These are phyloP conservation scores for Mareca penelope DNA, from an alignment of 2,797 vertebrate genomes.

Conservation along the genomic window DNA sequence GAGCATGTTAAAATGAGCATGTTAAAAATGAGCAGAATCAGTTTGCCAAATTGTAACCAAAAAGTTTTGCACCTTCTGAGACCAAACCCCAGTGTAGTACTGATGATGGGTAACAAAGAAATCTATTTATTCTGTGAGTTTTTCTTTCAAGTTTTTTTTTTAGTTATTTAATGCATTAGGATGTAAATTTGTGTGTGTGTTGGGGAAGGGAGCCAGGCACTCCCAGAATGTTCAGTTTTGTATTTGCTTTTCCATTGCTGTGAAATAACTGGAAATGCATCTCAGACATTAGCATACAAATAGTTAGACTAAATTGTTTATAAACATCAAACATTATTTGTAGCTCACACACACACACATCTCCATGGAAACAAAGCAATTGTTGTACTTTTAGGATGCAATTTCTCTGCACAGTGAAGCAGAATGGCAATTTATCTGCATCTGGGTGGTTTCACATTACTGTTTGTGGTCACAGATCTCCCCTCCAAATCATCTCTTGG, in stretches of 20 bases:
- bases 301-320: neutral
- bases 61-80: neutral
- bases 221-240: neutral
- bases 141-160: neutral
- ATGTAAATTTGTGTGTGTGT: neutral
- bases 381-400: neutral
- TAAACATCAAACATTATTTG: conserved; percentile 48
- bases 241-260: neutral
- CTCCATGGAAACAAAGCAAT: conserved; percentile 57
- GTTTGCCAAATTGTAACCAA: neutral
- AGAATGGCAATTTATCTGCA: conserved; percentile 38
- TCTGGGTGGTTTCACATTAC: conserved; percentile 7
- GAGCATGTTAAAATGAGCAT: neutral
- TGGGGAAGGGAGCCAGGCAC: no score
- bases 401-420: neutral
- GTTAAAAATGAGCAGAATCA: neutral
- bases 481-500: neutral
- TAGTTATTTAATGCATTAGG: neutral
- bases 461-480: neutral
- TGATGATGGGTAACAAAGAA: neutral
- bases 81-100: neutral
- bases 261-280: neutral
- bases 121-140: neutral
- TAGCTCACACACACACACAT: neutral
- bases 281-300: neutral